Percentiles rank a stretch among this genome's conserved stretches.
Evolutionary conservation across 2,888 invertebrate genomes (phyloP).

Genomic region (Polymixis lichenea): DNA sequence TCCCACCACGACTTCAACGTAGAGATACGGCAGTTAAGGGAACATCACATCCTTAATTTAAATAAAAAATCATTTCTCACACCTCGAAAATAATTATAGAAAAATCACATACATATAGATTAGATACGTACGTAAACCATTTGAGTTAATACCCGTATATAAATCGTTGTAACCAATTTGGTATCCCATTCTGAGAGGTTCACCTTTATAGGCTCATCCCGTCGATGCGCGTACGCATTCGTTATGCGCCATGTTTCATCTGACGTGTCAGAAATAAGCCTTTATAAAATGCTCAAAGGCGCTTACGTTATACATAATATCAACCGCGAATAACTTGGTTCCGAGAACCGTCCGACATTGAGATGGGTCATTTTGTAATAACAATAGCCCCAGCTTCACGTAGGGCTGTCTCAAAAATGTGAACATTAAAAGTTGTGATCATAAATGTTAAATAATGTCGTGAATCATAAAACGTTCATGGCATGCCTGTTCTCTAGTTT

Average conservation of each 20-base stretch:
- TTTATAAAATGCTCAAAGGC: conserved; percentile 85
- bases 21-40: not conserved
- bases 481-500: conserved; percentile 1
- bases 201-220: conserved; percentile 72
- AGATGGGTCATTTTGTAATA: conserved; percentile 90
- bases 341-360: conserved; percentile 87
- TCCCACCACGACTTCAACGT: too few relatives aligned
- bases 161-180: conserved; percentile 79
- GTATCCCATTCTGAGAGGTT: conserved; percentile 76
- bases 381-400: conserved; percentile 76
- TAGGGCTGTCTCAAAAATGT: conserved; percentile 76
- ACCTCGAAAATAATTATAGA: conserved; percentile 41
- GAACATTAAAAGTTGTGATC: conserved; percentile 25
- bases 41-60: conserved; percentile 10
- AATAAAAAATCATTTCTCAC: conserved; percentile 39
- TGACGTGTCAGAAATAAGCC: conserved; percentile 89
- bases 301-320: conserved; percentile 77
- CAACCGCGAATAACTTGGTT: conserved; percentile 74
- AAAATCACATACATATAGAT: conserved; percentile 46
- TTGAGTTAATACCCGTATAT: conserved; percentile 69
- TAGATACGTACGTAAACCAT: conserved; percentile 62
- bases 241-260: conserved; percentile 86
- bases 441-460: conserved; percentile 28
- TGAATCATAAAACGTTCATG: conserved; percentile 43
- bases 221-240: conserved; percentile 77